Percentiles rank a stretch among this genome's conserved stretches.
phyloP scores from a whole-genome alignment of 2,888 invertebrate species.

The Neuroscelio doddi region DNA sequence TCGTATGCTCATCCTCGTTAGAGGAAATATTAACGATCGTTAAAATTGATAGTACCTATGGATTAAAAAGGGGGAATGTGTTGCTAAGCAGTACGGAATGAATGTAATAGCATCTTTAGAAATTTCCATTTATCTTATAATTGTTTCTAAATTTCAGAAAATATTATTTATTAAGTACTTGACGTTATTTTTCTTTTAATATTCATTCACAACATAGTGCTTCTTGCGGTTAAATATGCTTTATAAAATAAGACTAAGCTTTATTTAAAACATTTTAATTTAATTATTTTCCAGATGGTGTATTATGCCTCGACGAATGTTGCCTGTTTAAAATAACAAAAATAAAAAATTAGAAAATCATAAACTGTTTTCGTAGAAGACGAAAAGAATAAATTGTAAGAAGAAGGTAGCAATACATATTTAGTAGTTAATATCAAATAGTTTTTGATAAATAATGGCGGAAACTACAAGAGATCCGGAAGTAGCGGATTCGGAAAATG shows the following conservation, averaged over 20 bases:
- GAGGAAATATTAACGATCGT: slow-evolving; percentile 21
- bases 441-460: slow-evolving; percentile 58
- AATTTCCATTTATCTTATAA: background rate
- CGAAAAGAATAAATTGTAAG: slow-evolving; percentile 28
- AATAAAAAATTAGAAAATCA: slow-evolving; percentile 21
- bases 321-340: slow-evolving; percentile 47
- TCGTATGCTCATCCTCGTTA: too few species aligned
- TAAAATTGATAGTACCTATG: slow-evolving; percentile 11
- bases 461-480: slow-evolving; percentile 67
- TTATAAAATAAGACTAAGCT: too few species aligned
- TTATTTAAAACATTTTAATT: too few species aligned
- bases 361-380: slow-evolving; percentile 16
- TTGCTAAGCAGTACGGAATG: slow-evolving; percentile 2
- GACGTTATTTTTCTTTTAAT: too few species aligned
- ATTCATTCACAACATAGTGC: too few species aligned
- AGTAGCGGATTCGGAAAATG: slow-evolving; percentile 60
- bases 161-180: too few species aligned
- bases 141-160: background rate
- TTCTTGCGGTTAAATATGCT: too few species aligned
- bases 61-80: slow-evolving; percentile 12
- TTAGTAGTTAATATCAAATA: slow-evolving; percentile 16
- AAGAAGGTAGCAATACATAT: slow-evolving; percentile 22
- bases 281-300: slow-evolving; percentile 47
- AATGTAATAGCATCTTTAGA: slow-evolving; percentile 9
- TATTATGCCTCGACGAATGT: slow-evolving; percentile 62